Conservation (phyloP, 2,797 vertebrate species). For the Hephaestus fuliginosus region DNA sequence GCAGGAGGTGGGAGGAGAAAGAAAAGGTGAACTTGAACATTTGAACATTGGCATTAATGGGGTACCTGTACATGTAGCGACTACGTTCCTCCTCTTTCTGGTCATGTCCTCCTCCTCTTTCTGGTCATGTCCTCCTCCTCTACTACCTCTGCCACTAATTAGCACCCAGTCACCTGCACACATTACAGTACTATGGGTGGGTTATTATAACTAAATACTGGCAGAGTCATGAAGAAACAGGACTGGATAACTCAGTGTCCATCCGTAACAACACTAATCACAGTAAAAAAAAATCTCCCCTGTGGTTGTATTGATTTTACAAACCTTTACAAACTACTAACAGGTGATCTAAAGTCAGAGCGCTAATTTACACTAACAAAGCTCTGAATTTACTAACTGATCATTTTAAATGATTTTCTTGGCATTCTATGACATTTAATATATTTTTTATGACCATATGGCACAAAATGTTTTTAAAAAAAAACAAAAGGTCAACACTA, state of each 20-base stretch:
- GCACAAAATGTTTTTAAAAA: background rate
- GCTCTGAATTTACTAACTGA: background rate
- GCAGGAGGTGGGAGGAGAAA: background rate
- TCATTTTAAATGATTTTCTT: background rate
- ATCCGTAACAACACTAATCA: background rate
- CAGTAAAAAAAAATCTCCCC: background rate
- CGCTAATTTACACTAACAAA: background rate
- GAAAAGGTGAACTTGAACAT: conserved; percentile 41
- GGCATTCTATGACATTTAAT: conserved; percentile 7
- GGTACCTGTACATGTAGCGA: background rate
- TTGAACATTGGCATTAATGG: conserved; percentile 6
- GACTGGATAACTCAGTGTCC: background rate
- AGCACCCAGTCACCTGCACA: conserved; percentile 63
- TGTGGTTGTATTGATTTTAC: background rate
- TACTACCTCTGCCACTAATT: conserved; percentile 72
- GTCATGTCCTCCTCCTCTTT: conserved; percentile 7
- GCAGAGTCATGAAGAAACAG: background rate
- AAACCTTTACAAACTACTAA: background rate
- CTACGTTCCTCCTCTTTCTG: background rate
- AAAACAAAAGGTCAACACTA: background rate
- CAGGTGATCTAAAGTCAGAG: background rate
- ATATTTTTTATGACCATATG: background rate
- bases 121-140: conserved; percentile 5
- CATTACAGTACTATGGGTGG: conserved; percentile 47
- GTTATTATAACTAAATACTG: conserved; percentile 25